Evolutionary conservation across 2,888 invertebrate genomes (phyloP), one percentile per base, ranked within the genome.

Genomic region (Mellilla xanthometata): DNA sequence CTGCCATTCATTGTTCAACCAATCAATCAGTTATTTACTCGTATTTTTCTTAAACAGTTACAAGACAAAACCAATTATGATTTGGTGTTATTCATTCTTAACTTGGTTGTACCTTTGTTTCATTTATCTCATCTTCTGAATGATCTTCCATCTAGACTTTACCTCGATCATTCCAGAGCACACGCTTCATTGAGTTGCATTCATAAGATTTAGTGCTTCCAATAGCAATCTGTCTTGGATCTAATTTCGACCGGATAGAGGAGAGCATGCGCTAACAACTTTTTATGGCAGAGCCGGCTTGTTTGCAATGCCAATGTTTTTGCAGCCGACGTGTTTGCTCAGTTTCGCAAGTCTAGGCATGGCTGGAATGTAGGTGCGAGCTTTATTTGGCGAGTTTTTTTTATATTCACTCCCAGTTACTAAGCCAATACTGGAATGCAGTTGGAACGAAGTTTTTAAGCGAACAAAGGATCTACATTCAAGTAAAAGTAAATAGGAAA

Each of bases 251-350:
- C 68, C 62, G 64, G 63, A 62, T 60, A 57, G 62, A 65, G 68
- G 71, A n/a, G n/a, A n/a, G 72, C 84, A 80, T 83, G 76, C 81
- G 80, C 67, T 76, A 78, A 62, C 58, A 67, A 64, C 63, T 36
- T 19, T 36, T 27, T 36, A 11, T 22, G 19, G 28, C 28, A 19
- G 2, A 12, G 12, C 9, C 22, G 24, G 12, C 24, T 3, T n/a
- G 12, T 33, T 22, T 23, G 34, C 26, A 34, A 12, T 13, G 34
- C 9, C 5, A 34, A 24, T 1, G 29, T 13, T 9, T 34, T 24
- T 34, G 23, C 12, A 12, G 34, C 8, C 56, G 51, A 63, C 63
- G 52, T 48, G 64, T 67, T 66, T 45, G 65, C 67, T 65, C 62
- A 62, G 71, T 77, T 74, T 73, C 32, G 46, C 53, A 58, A 55